A percentile compares a stretch with the other conserved stretches of the same genome.
Conservation (phyloP, 2,113 vertebrate species). For the Motacilla tschutschensis region DNA sequence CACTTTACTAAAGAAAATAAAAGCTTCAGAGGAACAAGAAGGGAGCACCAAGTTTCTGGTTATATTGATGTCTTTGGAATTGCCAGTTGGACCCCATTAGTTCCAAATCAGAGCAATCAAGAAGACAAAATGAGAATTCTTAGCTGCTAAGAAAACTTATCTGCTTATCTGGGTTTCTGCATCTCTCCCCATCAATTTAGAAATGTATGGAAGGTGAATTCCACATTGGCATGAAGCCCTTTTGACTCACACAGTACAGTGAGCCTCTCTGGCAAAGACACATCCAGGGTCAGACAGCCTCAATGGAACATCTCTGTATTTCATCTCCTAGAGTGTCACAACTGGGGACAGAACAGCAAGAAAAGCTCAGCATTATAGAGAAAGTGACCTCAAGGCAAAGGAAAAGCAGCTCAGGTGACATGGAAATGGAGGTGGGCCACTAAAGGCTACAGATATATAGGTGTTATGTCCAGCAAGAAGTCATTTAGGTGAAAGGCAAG, state of each 20-base stretch:
- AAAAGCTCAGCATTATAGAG: neutral
- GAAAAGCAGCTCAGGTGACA: neutral
- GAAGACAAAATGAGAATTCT: neutral
- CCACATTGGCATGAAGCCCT: neutral
- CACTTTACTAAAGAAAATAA: neutral
- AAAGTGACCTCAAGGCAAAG: neutral
- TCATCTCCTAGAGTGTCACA: neutral
- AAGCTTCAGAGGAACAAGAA: neutral
- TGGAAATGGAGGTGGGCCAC: neutral
- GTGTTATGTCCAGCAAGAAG: neutral
- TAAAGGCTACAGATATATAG: neutral
- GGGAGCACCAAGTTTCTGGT: neutral
- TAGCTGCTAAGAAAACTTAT: neutral
- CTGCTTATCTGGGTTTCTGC: neutral
- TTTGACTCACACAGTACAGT: fast-evolving
- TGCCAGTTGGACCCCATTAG: neutral
- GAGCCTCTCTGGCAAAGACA: neutral
- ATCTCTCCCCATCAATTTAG: neutral
- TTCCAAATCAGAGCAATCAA: neutral
- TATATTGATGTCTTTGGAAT: neutral
- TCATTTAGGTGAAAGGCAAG: neutral
- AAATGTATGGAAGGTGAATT: neutral
- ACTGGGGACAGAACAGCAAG: neutral
- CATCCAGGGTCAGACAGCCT: neutral
- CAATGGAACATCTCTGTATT: neutral